These are phyloP conservation scores for Celastrina argiolus DNA, from an alignment of 2,888 invertebrate genomes.

Conservation along the genomic window DNA sequence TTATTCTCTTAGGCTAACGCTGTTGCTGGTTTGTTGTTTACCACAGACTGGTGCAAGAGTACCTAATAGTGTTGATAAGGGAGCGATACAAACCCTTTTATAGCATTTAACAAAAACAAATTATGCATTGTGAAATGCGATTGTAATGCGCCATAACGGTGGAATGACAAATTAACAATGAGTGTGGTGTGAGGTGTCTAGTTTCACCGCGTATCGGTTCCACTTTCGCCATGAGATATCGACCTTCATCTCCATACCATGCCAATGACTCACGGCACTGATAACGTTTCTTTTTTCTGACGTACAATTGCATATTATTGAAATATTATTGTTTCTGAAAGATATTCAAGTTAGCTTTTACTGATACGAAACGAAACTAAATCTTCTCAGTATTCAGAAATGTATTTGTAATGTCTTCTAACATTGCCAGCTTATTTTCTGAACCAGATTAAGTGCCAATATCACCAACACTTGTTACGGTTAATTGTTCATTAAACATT, in stretches of 20 bases:
- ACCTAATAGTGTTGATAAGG: neutral
- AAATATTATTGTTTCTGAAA: neutral
- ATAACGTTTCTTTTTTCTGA: neutral
- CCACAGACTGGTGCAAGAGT: too few relatives aligned
- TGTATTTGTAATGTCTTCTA: too few relatives aligned
- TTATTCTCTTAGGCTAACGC: too few relatives aligned
- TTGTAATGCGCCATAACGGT: neutral
- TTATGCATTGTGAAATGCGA: neutral
- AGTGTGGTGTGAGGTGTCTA: slow-evolving; percentile 26
- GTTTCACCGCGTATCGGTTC: slow-evolving; percentile 29
- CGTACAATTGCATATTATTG: neutral
- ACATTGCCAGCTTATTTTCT: too few relatives aligned
- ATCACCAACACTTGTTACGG: too few relatives aligned
- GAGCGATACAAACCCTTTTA: neutral
- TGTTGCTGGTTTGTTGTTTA: too few relatives aligned
- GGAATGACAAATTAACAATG: slow-evolving; percentile 25
- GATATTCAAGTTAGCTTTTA: too few relatives aligned
- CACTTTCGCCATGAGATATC: slow-evolving; percentile 30
- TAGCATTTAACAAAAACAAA: neutral
- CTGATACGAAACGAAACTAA: too few relatives aligned
- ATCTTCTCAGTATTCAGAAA: too few relatives aligned
- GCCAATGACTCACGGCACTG: slow-evolving; percentile 23
- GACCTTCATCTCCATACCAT: slow-evolving; percentile 29
- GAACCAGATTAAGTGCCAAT: too few relatives aligned
- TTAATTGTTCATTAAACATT: too few relatives aligned